Percentiles rank a stretch among this genome's conserved stretches.
Evolutionary conservation across 1,140 invertebrate species (phyloP).

Genomic region (Formica selysi): DNA sequence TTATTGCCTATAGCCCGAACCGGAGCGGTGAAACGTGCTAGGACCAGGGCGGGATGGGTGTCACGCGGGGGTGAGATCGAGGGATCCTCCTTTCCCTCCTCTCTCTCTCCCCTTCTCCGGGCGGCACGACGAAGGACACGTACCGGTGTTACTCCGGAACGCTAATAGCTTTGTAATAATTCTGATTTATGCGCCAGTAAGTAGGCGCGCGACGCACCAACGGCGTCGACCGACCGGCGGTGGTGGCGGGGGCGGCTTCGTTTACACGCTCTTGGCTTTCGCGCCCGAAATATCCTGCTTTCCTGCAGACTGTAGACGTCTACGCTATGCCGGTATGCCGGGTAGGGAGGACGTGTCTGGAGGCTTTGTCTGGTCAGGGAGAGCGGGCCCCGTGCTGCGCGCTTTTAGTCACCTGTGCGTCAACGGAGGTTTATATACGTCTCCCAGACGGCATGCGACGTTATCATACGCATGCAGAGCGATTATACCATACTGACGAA

Average conservation of each 20-base stretch:
- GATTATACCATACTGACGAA: slow-evolving; percentile 46
- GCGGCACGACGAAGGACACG: slow-evolving; percentile 77
- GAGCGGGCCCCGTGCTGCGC: slow-evolving; percentile 42
- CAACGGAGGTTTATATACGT: slow-evolving; percentile 55
- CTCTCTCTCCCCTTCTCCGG: background rate
- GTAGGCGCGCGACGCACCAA: slow-evolving; percentile 72
- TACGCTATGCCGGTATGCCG: slow-evolving; percentile 59
- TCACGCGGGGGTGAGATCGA: slow-evolving; percentile 53
- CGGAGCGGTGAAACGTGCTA: slow-evolving; percentile 62
- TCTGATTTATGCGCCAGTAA: slow-evolving; percentile 83
- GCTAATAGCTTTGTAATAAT: slow-evolving; percentile 84
- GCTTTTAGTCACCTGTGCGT: slow-evolving; percentile 62
- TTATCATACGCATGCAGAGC: slow-evolving; percentile 54
- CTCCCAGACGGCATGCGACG: slow-evolving; percentile 46
- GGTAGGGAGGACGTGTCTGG: slow-evolving; percentile 40
- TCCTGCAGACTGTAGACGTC: slow-evolving; percentile 70
- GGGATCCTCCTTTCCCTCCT: slow-evolving; percentile 58
- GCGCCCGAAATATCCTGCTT: slow-evolving; percentile 74
- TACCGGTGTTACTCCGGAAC: slow-evolving; percentile 81
- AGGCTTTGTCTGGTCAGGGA: slow-evolving; percentile 70
- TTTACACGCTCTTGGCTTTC: slow-evolving; percentile 77
- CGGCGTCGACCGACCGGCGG: slow-evolving; percentile 62
- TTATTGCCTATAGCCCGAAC: slow-evolving; percentile 81
- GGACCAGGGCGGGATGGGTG: background rate
- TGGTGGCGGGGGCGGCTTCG: slow-evolving; percentile 70